These are phyloP conservation scores for Drosophila truncata DNA, from an alignment of 1,140 invertebrate species.

Conservation along the genomic window DNA sequence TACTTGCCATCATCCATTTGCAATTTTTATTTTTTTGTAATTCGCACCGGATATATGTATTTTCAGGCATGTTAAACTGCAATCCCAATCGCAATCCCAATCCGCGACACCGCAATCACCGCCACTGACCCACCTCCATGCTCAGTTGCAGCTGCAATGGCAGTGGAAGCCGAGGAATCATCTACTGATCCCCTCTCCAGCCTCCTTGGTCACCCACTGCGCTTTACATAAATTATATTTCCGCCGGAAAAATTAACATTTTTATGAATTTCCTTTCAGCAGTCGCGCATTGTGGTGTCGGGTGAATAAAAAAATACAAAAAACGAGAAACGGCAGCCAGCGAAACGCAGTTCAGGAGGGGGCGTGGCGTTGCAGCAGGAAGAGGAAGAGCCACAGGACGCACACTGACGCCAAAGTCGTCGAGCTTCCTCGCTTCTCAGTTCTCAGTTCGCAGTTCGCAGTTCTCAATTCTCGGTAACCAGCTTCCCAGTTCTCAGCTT, in stretches of 20 bases:
- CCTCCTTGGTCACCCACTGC: slow-evolving; percentile 74
- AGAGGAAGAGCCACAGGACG: slow-evolving; percentile 51
- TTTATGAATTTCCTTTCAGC: slow-evolving; percentile 84
- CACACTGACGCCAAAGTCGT: slow-evolving; percentile 75
- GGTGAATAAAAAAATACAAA: slow-evolving; percentile 15
- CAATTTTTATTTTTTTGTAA: slow-evolving; percentile 57
- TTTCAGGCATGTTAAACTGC: slow-evolving; percentile 68
- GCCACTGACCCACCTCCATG: slow-evolving; percentile 15
- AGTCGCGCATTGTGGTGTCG: slow-evolving; percentile 74
- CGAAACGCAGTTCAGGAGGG: slow-evolving; percentile 27
- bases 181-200: slow-evolving; percentile 21
- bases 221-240: slow-evolving; percentile 84
- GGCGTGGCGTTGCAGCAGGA: slow-evolving; percentile 33
- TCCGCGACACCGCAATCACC: slow-evolving; percentile 44
- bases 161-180: slow-evolving; percentile 11
- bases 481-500: slow-evolving; percentile 13
- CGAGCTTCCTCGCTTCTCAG: slow-evolving; percentile 9
- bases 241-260: slow-evolving; percentile 84
- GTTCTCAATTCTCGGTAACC: slow-evolving; percentile 8
- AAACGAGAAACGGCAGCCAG: slow-evolving; percentile 31
- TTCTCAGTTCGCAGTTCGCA: slow-evolving; percentile 1
- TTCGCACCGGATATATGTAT: slow-evolving; percentile 74
- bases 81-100: slow-evolving; percentile 51
- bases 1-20: slow-evolving; percentile 44
- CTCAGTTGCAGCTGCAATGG: slow-evolving; percentile 12